Percentiles rank a stretch among this genome's conserved stretches.
Conservation (phyloP, 2,797 vertebrate genomes). For the Pseudomugil tenellus region DNA sequence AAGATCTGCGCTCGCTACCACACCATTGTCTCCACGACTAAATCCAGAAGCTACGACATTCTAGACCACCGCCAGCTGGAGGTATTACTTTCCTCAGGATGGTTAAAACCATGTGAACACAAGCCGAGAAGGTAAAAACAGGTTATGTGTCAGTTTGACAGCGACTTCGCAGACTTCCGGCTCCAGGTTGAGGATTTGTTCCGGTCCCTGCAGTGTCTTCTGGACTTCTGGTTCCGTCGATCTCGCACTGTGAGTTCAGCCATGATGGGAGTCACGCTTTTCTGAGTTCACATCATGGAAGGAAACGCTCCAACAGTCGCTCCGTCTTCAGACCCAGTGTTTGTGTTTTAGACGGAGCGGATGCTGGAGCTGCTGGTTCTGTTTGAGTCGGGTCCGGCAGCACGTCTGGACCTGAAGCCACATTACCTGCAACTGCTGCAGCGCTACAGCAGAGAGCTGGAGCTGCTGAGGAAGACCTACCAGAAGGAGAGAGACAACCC, state of each 20-base stretch:
- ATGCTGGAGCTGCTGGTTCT: constrained; percentile 81
- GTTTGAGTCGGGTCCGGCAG: constrained; percentile 77
- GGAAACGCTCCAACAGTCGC: too few species aligned
- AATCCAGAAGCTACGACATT: constrained; percentile 84
- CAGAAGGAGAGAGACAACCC: constrained; percentile 84
- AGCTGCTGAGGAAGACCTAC: constrained; percentile 81
- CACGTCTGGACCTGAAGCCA: constrained; percentile 78
- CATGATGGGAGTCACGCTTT: neutral
- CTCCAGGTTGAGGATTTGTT: constrained; percentile 81
- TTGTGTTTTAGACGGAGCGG: constrained; percentile 77
- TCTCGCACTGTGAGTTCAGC: constrained; percentile 77
- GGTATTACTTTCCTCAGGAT: constrained; percentile 62
- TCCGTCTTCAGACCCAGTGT: neutral
- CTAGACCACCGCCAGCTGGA: constrained; percentile 85
- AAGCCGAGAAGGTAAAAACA: neutral
- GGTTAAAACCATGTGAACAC: neutral
- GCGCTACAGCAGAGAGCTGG: constrained; percentile 82
- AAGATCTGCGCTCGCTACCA: constrained; percentile 80
- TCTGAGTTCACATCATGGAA: too few species aligned
- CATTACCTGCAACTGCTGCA: constrained; percentile 81
- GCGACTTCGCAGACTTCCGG: constrained; percentile 86
- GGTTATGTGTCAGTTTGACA: constrained; percentile 83
- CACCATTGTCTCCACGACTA: constrained; percentile 76
- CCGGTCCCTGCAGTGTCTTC: constrained; percentile 79
- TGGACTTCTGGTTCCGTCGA: constrained; percentile 85